These are phyloP conservation scores for Xestia sexstrigata DNA, from an alignment of 2,888 invertebrate genomes.

Conservation along the genomic window DNA sequence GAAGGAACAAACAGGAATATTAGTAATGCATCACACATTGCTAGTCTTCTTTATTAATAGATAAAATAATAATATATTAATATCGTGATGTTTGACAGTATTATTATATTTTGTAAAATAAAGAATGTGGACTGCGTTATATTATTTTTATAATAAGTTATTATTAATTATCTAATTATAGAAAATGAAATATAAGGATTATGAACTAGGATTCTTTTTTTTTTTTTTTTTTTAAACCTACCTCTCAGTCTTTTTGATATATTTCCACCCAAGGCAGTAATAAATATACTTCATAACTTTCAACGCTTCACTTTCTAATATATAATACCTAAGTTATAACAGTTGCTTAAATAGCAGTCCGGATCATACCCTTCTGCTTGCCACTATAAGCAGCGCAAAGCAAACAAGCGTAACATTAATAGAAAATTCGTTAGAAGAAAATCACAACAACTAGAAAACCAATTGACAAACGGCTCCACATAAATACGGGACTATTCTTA, in stretches of 20 bases:
- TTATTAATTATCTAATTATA: slow-evolving; percentile 22
- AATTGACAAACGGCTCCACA: too few species aligned
- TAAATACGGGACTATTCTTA: too few species aligned
- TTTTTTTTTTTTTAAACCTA: background rate
- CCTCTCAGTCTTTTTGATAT: background rate
- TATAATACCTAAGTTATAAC: too few species aligned
- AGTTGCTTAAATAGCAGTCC: too few species aligned
- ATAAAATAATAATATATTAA: slow-evolving; percentile 20
- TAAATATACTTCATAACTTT: too few species aligned
- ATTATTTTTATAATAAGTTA: slow-evolving; percentile 44
- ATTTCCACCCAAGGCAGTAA: background rate
- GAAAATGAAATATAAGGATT: slow-evolving; percentile 41
- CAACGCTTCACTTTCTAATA: too few species aligned
- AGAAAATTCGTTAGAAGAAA: too few species aligned
- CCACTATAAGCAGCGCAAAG: too few species aligned
- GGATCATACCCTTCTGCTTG: too few species aligned
- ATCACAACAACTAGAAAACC: too few species aligned
- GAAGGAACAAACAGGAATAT: slow-evolving; percentile 7
- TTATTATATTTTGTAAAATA: slow-evolving; percentile 68
- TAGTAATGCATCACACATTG: slow-evolving; percentile 44
- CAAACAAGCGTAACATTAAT: too few species aligned
- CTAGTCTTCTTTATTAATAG: slow-evolving; percentile 21
- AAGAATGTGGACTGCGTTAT: slow-evolving; percentile 45
- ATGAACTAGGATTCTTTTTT: background rate
- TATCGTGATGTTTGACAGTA: slow-evolving; percentile 71